These are phyloP conservation scores for Heteractis magnifica DNA, from an alignment of 92 coral and sea anemone species.

Conservation along the genomic window DNA sequence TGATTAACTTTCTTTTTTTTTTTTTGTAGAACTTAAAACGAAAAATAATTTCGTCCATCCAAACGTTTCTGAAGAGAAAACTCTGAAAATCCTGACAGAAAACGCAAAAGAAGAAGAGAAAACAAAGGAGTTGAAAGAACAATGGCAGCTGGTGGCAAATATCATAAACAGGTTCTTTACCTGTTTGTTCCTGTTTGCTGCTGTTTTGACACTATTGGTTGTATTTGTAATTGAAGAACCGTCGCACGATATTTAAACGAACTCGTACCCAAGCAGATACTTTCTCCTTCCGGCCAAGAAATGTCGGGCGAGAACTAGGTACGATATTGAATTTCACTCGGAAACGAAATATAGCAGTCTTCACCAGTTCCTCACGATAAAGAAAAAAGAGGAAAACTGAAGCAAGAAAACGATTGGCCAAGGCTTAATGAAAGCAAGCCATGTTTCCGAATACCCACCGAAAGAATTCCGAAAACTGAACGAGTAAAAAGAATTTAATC, in stretches of 20 bases:
- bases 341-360: neutral
- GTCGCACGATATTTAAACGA: too few relatives aligned
- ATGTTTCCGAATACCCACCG: neutral
- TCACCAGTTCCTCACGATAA: neutral
- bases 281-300: neutral
- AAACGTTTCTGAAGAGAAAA: constrained; percentile 68
- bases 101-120: constrained; percentile 65
- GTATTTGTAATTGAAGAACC: constrained; percentile 56
- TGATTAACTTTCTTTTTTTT: neutral
- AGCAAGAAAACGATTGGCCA: neutral
- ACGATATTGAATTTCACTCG: neutral
- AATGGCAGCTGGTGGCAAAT: constrained; percentile 88
- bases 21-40: neutral
- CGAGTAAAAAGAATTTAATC: neutral
- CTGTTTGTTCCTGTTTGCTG: constrained; percentile 60
- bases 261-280: neutral
- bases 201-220: constrained; percentile 71
- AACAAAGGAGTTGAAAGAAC: constrained; percentile 60
- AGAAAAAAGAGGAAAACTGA: neutral
- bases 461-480: neutral
- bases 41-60: constrained; percentile 42
- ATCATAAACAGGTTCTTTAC: constrained; percentile 81
- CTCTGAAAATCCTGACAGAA: constrained; percentile 62
- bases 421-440: too few relatives aligned
- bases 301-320: too few relatives aligned